Evolutionary conservation across 2,113 vertebrate species (phyloP).

Genomic region (Carassius auratus): DNA sequence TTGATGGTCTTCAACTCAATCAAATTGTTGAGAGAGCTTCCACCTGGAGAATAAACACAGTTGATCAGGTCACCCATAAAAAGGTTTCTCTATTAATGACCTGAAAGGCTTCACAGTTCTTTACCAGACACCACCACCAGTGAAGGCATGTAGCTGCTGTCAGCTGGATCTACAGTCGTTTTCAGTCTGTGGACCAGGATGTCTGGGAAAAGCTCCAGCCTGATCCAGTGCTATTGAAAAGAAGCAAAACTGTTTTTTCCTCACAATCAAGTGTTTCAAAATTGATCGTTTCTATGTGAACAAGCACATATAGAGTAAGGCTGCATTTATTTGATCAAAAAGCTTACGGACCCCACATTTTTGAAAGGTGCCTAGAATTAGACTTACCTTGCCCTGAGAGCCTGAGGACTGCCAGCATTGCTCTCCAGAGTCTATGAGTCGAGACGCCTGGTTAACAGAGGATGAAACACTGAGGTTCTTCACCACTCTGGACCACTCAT

Average conservation of each 20-base stretch:
- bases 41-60: slow-evolving; percentile 74
- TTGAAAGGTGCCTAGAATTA: not conserved
- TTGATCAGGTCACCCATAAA: not conserved
- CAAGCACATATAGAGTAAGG: not conserved
- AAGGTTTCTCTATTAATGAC: not conserved
- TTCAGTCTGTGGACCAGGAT: slow-evolving; percentile 93
- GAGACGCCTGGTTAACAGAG: slow-evolving; percentile 90
- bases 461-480: slow-evolving; percentile 93
- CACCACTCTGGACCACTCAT: slow-evolving; percentile 95
- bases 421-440: slow-evolving; percentile 90
- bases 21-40: slow-evolving; percentile 95
- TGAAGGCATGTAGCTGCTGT: slow-evolving; percentile 99
- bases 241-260: not conserved
- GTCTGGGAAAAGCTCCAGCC: slow-evolving; percentile 94
- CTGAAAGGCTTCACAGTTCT: rapidly evolving
- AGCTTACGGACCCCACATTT: not conserved
- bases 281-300: not conserved
- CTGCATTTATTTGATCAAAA: not conserved
- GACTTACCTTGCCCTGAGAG: slow-evolving; percentile 92
- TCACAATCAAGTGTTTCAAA: not conserved
- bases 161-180: slow-evolving; percentile 95
- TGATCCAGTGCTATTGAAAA: slow-evolving; percentile 91
- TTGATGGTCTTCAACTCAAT: slow-evolving; percentile 97
- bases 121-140: slow-evolving; percentile 95
- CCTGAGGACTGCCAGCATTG: slow-evolving; percentile 99